These are phyloP conservation scores for Noctua fimbriata DNA, from an alignment of 2,888 invertebrate genomes.

Conservation along the genomic window DNA sequence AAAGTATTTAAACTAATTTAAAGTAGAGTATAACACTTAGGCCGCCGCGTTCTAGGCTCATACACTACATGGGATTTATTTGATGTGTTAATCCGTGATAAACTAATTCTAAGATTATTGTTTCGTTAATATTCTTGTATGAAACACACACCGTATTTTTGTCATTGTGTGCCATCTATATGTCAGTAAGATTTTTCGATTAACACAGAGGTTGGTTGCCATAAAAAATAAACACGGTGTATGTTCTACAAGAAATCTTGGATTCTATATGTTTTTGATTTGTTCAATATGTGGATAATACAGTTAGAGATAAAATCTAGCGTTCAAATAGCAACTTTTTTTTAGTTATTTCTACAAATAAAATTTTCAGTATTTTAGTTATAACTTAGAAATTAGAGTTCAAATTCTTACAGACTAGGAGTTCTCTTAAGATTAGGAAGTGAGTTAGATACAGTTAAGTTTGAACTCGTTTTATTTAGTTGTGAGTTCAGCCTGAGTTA, in stretches of 20 bases:
- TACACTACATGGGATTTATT: slow-evolving; percentile 1
- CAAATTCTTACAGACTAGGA: slow-evolving; percentile 67
- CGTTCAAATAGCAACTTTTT: slow-evolving; percentile 1
- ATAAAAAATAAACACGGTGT: background rate
- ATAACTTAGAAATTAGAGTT: slow-evolving; percentile 47
- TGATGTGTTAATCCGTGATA: background rate
- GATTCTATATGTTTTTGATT: background rate
- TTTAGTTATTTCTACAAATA: slow-evolving; percentile 14
- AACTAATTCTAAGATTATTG: background rate
- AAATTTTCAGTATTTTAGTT: slow-evolving; percentile 33
- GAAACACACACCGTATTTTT: background rate
- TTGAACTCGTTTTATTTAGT: background rate
- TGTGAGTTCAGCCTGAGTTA: slow-evolving; percentile 15
- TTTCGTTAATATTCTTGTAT: background rate
- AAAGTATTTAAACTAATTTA: slow-evolving; percentile 15
- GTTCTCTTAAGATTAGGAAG: slow-evolving; percentile 58
- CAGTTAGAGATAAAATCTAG: slow-evolving; percentile 14
- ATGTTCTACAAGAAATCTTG: background rate
- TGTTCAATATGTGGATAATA: slow-evolving; percentile 3
- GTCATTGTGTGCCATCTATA: background rate
- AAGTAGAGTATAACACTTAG: slow-evolving; percentile 29
- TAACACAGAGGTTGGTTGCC: background rate
- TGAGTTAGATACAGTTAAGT: slow-evolving; percentile 60
- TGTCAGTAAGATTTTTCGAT: background rate
- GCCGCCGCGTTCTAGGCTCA: slow-evolving; percentile 15